These are phyloP conservation scores for Atopsyche davidsoni DNA, from an alignment of 1,140 invertebrate species.

Conservation along the genomic window DNA sequence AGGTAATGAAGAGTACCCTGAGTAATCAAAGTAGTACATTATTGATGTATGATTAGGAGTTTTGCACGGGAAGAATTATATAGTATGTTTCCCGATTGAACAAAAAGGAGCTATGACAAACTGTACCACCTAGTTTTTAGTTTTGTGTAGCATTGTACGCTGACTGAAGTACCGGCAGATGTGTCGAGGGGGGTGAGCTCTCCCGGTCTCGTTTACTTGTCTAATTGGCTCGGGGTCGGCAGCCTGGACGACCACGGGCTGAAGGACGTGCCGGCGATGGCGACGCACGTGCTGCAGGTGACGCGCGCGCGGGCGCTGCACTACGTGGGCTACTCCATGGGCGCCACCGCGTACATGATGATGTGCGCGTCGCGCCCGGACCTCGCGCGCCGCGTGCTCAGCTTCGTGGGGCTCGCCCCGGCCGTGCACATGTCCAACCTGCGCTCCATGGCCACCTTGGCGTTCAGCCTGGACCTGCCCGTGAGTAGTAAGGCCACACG, in stretches of 20 bases:
- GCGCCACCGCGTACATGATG: constrained; percentile 54
- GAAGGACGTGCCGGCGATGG: constrained; percentile 62
- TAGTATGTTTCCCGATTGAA: too few species aligned
- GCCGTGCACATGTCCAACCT: constrained; percentile 39
- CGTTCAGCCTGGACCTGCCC: constrained; percentile 10
- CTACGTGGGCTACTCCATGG: constrained; percentile 57
- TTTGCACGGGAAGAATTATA: too few species aligned
- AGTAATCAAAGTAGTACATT: too few species aligned
- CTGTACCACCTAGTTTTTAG: too few species aligned
- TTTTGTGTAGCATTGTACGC: too few species aligned
- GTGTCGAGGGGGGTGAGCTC: too few species aligned
- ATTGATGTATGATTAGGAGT: too few species aligned
- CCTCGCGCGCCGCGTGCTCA: constrained; percentile 50
- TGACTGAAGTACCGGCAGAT: too few species aligned
- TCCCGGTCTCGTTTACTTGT: constrained; percentile 20
- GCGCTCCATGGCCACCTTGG: constrained; percentile 26
- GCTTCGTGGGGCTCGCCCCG: constrained; percentile 39
- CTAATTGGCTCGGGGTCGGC: constrained; percentile 20
- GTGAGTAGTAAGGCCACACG: constrained; percentile 6
- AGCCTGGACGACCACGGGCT: constrained; percentile 61
- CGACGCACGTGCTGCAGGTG: constrained; percentile 55
- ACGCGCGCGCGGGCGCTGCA: constrained; percentile 50
- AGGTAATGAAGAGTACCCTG: too few species aligned
- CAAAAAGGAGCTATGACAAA: too few species aligned
- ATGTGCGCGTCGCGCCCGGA: constrained; percentile 53